Evolutionary conservation across 2,888 invertebrate species (phyloP), one percentile per base, ranked within the genome.

Genomic region (Nemoura dubitans): DNA sequence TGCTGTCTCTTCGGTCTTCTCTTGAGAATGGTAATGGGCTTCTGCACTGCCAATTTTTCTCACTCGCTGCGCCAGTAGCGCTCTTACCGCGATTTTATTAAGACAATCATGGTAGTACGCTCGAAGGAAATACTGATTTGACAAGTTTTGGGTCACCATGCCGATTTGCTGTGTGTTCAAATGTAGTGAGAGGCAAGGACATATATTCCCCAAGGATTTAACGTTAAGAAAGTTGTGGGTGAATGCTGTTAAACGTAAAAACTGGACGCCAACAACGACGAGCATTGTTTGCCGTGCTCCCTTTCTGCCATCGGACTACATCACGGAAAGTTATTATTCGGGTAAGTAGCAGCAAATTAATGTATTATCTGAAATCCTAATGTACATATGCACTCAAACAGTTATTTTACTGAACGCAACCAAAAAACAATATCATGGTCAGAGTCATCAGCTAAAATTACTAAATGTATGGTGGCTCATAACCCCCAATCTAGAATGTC

Each of bases 151-250:
- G 28, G n/a, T 29, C 7, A 36, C 3, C 7, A 82, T 82, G 82
- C 82, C 82, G 2, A 82, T 21, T 36, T 82, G 82, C 30, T 82
- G 82, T 36, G 82, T 42, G 16, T 30, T 36, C 16, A 30, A 30
- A n/a, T 82, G 82, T 36, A 2, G 7, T 16, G 16, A 10, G 6
- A 1, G 26, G 16, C 29, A 21, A 36, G 82, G 82, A 0, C 42
- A 36, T 36, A 21, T 16, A 82, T 82, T 82, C 29, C 82, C 82
- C 21, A 6, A 82, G 29, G 82, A 82, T 82, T 1, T 1, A 21
- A 82, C 3, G n/a, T n/a, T 36, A 82, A 29, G n/a, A 36, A 82
- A 42, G 29, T 16, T 29, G 36, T 82, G 82, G 82, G 29, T 82
- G 16, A 16, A 30, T 30, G 42, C 30, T 3, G 42, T 82, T 16